Evolutionary conservation across 2,113 vertebrate genomes (phyloP).

Genomic region (Panurus biarmicus): DNA sequence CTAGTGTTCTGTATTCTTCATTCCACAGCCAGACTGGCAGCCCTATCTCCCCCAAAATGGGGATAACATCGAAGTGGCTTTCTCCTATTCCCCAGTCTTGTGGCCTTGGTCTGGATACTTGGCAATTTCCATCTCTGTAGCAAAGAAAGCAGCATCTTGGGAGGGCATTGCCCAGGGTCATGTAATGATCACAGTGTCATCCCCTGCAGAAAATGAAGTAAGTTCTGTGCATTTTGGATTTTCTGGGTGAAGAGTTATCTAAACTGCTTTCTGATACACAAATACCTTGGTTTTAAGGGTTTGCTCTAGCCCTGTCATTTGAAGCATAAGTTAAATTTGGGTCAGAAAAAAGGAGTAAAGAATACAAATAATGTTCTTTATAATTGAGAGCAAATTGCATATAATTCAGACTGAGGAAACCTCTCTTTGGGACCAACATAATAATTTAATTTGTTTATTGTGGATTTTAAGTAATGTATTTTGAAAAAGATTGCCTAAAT

Average conservation of each 20-base stretch:
- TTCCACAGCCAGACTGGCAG: conserved; percentile 91
- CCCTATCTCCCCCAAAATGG: conserved; percentile 97
- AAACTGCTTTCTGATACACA: background rate
- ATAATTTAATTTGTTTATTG: background rate
- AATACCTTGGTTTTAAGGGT: background rate
- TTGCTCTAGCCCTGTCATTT: background rate
- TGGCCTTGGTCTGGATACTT: conserved; percentile 98
- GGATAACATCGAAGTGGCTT: conserved; percentile 92
- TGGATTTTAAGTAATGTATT: background rate
- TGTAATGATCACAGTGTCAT: conserved; percentile 91
- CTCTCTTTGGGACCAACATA: background rate
- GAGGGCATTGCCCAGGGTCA: conserved; percentile 95
- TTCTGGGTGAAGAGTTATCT: background rate
- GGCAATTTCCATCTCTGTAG: conserved; percentile 95
- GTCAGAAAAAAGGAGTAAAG: background rate
- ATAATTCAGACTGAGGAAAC: background rate
- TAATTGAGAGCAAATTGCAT: background rate
- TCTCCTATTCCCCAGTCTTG: conserved; percentile 89
- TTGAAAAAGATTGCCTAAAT: background rate
- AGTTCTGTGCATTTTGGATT: background rate
- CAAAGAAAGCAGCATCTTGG: conserved; percentile 96
- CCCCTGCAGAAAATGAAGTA: conserved; percentile 88
- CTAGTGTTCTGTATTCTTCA: background rate
- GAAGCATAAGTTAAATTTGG: background rate
- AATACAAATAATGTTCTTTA: background rate